These are phyloP conservation scores for Gymnarchus niloticus DNA, from an alignment of 2,113 vertebrate species.

Conservation along the genomic window DNA sequence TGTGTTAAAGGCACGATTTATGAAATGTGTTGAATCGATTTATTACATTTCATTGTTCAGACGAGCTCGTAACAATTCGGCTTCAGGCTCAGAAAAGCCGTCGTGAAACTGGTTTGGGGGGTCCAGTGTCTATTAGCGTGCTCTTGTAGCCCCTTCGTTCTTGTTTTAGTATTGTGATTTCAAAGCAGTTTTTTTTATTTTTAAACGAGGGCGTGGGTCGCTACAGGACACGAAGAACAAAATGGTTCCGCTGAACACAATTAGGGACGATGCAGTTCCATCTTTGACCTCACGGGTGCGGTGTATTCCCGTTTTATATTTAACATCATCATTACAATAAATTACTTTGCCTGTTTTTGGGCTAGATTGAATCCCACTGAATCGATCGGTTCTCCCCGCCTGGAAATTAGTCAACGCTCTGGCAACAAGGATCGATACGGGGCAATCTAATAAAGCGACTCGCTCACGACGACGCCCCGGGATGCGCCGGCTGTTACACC, in stretches of 20 bases:
- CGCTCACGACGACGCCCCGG: conserved; percentile 55
- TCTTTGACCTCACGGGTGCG: conserved; percentile 55
- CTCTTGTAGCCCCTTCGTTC: not conserved
- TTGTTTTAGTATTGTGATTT: not conserved
- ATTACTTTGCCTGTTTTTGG: conserved; percentile 55
- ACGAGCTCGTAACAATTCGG: not conserved
- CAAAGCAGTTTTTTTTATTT: not conserved
- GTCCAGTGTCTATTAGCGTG: not conserved
- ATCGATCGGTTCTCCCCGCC: conserved; percentile 50
- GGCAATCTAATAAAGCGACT: conserved; percentile 65
- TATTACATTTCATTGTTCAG: not conserved
- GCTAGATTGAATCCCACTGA: conserved; percentile 57
- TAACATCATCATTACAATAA: conserved; percentile 54
- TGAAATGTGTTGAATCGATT: conserved; percentile 10
- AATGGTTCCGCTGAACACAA: not conserved
- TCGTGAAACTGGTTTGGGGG: not conserved
- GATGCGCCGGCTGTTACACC: conserved; percentile 57
- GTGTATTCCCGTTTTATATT: conserved; percentile 58
- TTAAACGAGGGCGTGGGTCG: not conserved
- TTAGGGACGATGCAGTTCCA: conserved; percentile 41
- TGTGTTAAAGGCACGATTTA: conserved; percentile 1
- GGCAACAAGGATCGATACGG: conserved; percentile 57
- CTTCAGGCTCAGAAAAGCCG: not conserved
- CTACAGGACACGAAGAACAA: not conserved
- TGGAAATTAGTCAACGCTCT: conserved; percentile 58